A percentile compares a stretch with the other conserved stretches of the same genome.
These are phyloP conservation scores for Amiota communis DNA, from an alignment of 2,888 invertebrate species.

Conservation along the genomic window DNA sequence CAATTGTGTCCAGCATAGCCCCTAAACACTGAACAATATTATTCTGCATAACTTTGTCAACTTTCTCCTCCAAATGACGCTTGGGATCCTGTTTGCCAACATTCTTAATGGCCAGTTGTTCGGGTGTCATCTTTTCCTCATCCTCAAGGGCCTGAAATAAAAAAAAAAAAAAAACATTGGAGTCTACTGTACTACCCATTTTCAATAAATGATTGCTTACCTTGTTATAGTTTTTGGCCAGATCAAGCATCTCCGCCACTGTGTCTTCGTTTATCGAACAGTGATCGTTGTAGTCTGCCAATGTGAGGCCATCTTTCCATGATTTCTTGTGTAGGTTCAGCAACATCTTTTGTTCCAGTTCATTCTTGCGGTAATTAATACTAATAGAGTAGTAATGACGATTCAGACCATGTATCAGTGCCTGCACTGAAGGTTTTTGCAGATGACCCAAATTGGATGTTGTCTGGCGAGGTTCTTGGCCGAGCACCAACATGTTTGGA, in stretches of 20 bases:
- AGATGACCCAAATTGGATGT: conserved; percentile 99
- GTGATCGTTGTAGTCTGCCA: conserved; percentile 94
- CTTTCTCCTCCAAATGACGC: conserved; percentile 98
- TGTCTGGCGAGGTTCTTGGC: conserved; percentile 98
- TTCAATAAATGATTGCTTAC: conserved; percentile 51
- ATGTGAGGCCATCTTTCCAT: conserved; percentile 96
- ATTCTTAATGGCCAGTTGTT: conserved; percentile 99
- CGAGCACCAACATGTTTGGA: conserved; percentile 98
- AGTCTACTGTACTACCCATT: conserved; percentile 10
- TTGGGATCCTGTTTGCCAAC: conserved; percentile 99
- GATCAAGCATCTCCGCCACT: conserved; percentile 95
- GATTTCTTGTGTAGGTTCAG: conserved; percentile 98
- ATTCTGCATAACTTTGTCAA: conserved; percentile 95
- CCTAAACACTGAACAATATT: conserved; percentile 98
- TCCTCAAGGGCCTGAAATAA: conserved; percentile 87
- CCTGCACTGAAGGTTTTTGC: conserved; percentile 99
- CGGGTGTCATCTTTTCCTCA: conserved; percentile 99
- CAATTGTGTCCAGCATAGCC: conserved; percentile 94
- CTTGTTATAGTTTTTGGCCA: conserved; percentile 98
- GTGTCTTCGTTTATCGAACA: conserved; percentile 94
- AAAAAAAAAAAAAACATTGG: conserved; percentile 15
- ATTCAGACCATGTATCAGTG: conserved; percentile 98
- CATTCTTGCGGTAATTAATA: conserved; percentile 99
- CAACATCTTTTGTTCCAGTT: conserved; percentile 99
- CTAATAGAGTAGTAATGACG: conserved; percentile 99